These are phyloP conservation scores for Ailurus styani DNA, from an alignment of 2,113 vertebrate species.

Conservation along the genomic window DNA sequence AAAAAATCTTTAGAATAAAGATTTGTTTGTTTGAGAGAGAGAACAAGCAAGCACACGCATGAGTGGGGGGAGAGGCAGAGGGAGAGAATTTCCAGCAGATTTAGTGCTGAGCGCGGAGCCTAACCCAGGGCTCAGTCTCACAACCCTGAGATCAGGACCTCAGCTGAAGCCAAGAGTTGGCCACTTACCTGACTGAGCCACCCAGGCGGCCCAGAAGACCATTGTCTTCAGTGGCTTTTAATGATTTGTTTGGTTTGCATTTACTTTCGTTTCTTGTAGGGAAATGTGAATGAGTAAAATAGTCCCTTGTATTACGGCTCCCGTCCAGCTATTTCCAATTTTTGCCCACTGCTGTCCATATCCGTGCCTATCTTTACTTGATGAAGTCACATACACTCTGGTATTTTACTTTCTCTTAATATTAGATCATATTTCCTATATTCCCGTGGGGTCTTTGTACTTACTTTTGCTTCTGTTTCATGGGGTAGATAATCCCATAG, in stretches of 20 bases:
- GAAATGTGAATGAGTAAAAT: neutral
- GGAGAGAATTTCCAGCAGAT: neutral
- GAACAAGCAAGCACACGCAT: neutral
- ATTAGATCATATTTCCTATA: neutral
- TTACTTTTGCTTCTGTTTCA: neutral
- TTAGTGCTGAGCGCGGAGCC: neutral
- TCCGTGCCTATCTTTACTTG: neutral
- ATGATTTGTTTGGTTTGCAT: neutral
- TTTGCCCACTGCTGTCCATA: neutral
- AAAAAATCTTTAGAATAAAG: neutral
- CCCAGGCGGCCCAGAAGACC: neutral
- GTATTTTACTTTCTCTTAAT: neutral
- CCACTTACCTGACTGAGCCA: neutral
- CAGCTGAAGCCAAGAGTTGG: neutral
- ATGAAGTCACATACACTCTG: neutral
- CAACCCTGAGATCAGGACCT: neutral
- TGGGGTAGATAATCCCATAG: neutral
- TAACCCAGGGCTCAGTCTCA: neutral
- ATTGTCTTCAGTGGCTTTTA: neutral
- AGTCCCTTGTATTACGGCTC: neutral
- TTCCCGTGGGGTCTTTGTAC: neutral
- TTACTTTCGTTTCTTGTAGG: neutral
- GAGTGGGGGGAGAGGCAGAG: neutral
- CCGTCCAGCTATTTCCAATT: neutral
- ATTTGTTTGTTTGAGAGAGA: neutral